Percentiles rank a stretch among this genome's conserved stretches.
Conservation (phyloP, 2,113 vertebrate genomes). For the Irena cyanogastra region DNA sequence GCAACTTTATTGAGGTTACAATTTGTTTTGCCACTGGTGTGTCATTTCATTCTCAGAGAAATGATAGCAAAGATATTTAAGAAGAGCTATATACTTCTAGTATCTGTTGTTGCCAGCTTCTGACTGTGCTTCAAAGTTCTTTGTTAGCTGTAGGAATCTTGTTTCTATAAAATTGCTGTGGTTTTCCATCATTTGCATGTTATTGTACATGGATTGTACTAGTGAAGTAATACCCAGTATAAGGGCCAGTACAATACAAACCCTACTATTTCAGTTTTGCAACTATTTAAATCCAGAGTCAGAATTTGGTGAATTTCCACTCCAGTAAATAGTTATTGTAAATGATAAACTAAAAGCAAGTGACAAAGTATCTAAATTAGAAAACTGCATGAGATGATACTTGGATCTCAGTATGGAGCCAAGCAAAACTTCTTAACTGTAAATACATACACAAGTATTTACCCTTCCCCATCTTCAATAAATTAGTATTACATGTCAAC, state of each 20-base stretch:
- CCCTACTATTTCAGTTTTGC: neutral
- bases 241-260: neutral
- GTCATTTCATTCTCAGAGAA: neutral
- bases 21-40: neutral
- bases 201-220: neutral
- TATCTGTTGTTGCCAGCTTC: neutral
- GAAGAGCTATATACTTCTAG: neutral
- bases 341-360: neutral
- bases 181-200: neutral
- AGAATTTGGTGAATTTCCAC: neutral
- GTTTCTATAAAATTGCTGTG: neutral
- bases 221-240: neutral
- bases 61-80: neutral
- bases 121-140: neutral
- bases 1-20: neutral
- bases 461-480: neutral
- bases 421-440: neutral
- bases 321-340: neutral
- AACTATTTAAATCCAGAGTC: neutral
- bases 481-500: neutral
- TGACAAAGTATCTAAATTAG: neutral
- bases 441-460: neutral
- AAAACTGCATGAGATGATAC: neutral
- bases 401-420: neutral
- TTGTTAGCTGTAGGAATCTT: neutral